phyloP scores from a whole-genome alignment of 2,888 invertebrate species.

The Lycia hirtaria region DNA sequence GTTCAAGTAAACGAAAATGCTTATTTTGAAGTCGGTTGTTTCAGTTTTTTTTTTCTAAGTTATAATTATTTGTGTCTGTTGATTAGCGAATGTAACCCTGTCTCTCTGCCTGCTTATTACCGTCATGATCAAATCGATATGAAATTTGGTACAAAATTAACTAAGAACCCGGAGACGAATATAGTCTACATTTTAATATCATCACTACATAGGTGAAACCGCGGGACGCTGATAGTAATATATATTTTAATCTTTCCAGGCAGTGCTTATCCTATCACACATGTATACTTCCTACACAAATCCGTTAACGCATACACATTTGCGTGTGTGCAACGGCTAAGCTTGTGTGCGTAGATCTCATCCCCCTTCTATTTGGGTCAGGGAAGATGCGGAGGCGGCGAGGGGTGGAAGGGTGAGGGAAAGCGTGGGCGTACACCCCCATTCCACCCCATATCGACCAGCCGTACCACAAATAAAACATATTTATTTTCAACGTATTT shows the following conservation, averaged over 20 bases:
- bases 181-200: too few species aligned
- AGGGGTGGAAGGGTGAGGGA: conserved; percentile 40
- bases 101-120: too few species aligned
- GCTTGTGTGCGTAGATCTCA: conserved; percentile 53
- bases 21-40: too few species aligned
- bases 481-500: conserved; percentile 7
- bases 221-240: not conserved
- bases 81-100: too few species aligned
- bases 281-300: conserved; percentile 20
- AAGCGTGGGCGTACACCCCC: conserved; percentile 64
- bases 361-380: conserved; percentile 72
- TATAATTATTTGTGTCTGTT: too few species aligned
- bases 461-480: conserved; percentile 44
- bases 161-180: too few species aligned
- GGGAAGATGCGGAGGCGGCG: conserved; percentile 70
- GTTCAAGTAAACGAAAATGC: too few species aligned
- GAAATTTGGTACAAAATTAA: too few species aligned
- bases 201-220: not conserved
- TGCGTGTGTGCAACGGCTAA: conserved; percentile 38
- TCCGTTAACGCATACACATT: not conserved
- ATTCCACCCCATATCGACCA: conserved; percentile 63
- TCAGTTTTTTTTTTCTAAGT: too few species aligned
- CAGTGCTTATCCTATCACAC: conserved; percentile 6
- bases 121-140: too few species aligned
- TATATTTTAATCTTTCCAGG: conserved; percentile 1